Evolutionary conservation across 2,113 vertebrate species (phyloP).

Genomic region (Numida meleagris): DNA sequence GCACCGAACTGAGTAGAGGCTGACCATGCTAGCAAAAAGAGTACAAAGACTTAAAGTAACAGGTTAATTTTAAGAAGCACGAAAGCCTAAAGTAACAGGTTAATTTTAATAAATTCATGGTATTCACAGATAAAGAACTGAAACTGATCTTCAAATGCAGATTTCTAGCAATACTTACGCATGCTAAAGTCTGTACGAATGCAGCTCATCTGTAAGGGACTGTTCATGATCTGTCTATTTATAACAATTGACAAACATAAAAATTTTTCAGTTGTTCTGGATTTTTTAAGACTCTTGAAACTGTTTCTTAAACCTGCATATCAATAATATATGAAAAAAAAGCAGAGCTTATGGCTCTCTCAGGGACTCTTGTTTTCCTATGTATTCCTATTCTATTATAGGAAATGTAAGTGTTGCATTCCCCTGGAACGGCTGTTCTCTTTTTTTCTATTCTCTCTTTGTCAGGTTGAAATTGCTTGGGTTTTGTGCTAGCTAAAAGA

Average conservation of each 20-base stretch:
- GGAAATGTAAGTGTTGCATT: not conserved
- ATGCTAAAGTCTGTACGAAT: not conserved
- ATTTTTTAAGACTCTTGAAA: not conserved
- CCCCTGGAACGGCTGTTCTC: not conserved
- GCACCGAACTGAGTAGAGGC: not conserved
- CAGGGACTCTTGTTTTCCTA: not conserved
- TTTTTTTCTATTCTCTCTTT: not conserved
- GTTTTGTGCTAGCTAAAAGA: not conserved
- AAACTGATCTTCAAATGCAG: not conserved
- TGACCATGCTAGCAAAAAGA: not conserved
- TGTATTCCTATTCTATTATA: not conserved
- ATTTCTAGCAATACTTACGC: not conserved
- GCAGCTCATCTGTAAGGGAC: not conserved
- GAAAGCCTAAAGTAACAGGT: conserved; percentile 29
- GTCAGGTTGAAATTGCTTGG: not conserved
- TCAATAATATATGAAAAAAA: conserved; percentile 25
- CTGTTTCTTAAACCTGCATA: not conserved
- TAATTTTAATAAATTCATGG: not conserved
- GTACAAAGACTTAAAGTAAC: conserved; percentile 16
- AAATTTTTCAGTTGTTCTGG: not conserved
- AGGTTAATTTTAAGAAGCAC: not conserved
- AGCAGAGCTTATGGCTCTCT: not conserved
- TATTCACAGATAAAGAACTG: not conserved
- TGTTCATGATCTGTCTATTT: not conserved
- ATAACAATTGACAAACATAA: not conserved